phyloP scores from a whole-genome alignment of 2,113 vertebrate genomes.

The Mungos mungo region DNA sequence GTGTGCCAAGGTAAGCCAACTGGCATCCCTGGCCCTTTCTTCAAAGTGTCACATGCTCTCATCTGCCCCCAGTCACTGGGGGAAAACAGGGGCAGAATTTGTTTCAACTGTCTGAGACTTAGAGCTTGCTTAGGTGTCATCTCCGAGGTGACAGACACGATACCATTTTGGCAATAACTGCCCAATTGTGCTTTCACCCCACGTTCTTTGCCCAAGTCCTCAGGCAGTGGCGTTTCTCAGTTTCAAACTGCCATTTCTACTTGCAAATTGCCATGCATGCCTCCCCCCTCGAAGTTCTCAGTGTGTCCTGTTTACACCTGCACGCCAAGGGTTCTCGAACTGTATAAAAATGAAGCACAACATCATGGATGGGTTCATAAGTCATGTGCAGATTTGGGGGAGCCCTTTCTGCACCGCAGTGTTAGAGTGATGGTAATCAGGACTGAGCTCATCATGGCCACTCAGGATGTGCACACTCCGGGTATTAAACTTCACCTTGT shows the following conservation, averaged over 20 bases:
- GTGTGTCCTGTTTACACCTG: neutral
- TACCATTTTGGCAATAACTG: neutral
- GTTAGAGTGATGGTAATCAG: neutral
- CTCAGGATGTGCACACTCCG: neutral
- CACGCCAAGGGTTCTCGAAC: neutral
- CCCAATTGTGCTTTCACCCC: neutral
- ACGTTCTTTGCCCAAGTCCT: neutral
- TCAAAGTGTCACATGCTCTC: rapidly evolving
- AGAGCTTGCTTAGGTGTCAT: neutral
- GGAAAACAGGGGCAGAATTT: neutral
- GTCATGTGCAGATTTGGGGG: neutral
- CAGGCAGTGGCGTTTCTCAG: neutral
- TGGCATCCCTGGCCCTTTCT: rapidly evolving
- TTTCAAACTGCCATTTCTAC: neutral
- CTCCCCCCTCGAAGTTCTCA: neutral
- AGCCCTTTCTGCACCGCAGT: neutral
- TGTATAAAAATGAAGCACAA: neutral
- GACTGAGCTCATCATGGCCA: neutral
- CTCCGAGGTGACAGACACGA: neutral
- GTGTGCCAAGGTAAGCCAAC: slow-evolving; percentile 93
- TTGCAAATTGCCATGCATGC: neutral
- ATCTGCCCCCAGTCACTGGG: neutral
- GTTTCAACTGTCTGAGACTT: neutral
- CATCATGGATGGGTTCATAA: neutral
- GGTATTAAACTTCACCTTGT: neutral